These are phyloP conservation scores for Austrolebias charrua DNA, from an alignment of 2,797 vertebrate genomes.

Conservation along the genomic window DNA sequence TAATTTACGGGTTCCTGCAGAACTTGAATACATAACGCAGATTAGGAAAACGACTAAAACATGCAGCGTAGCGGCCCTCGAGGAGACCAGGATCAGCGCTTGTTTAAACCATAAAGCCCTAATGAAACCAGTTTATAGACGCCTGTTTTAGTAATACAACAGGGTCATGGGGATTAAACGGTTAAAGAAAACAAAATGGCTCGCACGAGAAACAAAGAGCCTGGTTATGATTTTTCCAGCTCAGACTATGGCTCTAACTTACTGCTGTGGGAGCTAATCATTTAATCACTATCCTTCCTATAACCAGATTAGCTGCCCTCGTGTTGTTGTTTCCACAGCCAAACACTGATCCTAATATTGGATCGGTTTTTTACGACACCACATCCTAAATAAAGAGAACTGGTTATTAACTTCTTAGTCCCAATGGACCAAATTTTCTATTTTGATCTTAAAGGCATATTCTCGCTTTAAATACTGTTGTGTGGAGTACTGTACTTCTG, in stretches of 20 bases:
- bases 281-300: constrained; percentile 10
- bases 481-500: too few relatives aligned
- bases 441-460: too few relatives aligned
- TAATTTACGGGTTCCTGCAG: too few relatives aligned
- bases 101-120: background rate
- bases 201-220: background rate
- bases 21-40: too few relatives aligned
- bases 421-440: background rate
- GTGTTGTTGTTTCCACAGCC: constrained; percentile 6
- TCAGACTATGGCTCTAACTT: background rate
- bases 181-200: background rate
- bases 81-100: too few relatives aligned
- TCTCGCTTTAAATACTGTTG: too few relatives aligned
- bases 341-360: constrained; percentile 13
- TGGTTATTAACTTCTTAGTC: background rate
- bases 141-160: background rate
- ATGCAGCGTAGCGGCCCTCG: too few relatives aligned
- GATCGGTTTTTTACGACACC: background rate
- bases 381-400: background rate
- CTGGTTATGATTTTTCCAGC: background rate
- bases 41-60: too few relatives aligned
- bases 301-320: constrained; percentile 19
- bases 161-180: background rate
- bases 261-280: constrained; percentile 9
- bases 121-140: background rate